phyloP scores from a whole-genome alignment of 2,797 vertebrate species.

The Ambastaia sidthimunki region DNA sequence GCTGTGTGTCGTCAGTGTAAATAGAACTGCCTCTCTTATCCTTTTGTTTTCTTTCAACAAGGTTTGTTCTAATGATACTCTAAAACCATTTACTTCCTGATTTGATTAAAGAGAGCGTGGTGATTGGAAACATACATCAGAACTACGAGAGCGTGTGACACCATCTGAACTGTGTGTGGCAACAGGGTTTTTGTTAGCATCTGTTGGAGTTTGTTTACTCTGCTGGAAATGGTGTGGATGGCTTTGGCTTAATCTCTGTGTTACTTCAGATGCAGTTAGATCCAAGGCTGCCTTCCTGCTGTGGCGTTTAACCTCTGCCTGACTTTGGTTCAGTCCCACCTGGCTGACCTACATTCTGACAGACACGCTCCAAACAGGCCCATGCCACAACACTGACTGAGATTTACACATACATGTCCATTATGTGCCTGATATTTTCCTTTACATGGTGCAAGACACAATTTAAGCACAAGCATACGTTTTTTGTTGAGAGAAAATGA shows the following conservation, averaged over 20 bases:
- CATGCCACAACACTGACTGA: neutral
- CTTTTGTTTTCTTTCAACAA: conserved; percentile 52
- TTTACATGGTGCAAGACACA: neutral
- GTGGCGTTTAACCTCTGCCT: conserved; percentile 58
- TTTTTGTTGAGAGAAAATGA: neutral
- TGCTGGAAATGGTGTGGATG: conserved; percentile 14
- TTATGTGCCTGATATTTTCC: conserved; percentile 1
- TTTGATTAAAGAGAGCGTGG: conserved; percentile 55
- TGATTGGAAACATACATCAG: conserved; percentile 59
- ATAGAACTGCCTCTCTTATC: conserved; percentile 41
- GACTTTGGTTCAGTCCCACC: conserved; percentile 74
- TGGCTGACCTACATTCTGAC: conserved; percentile 75
- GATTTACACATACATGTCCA: conserved; percentile 1
- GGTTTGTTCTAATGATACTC: conserved; percentile 52
- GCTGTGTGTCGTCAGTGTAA: conserved; percentile 28
- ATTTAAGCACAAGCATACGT: neutral
- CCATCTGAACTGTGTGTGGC: conserved; percentile 26
- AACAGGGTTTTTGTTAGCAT: conserved; percentile 29
- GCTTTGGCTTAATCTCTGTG: neutral
- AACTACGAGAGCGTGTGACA: conserved; percentile 40
- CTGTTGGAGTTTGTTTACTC: conserved; percentile 45
- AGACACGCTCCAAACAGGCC: conserved; percentile 8
- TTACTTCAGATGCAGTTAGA: conserved; percentile 21
- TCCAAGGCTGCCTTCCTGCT: conserved; percentile 11
- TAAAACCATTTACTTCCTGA: conserved; percentile 58